A percentile compares a stretch with the other conserved stretches of the same genome.
Conservation (phyloP, 2,888 invertebrate genomes). For the Eupithecia dodoneata region DNA sequence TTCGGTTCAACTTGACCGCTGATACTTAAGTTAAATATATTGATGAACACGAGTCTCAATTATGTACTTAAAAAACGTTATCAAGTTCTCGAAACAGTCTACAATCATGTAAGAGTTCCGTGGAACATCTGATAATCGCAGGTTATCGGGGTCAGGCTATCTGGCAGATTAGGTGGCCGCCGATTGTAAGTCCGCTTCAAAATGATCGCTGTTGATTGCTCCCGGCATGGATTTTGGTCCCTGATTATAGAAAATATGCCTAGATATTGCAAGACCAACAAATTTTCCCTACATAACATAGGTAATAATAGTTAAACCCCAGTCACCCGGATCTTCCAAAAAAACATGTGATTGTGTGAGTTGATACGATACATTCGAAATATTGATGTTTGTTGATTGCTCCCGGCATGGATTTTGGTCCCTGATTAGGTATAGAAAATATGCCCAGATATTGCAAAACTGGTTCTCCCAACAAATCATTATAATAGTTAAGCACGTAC, state of each 20-base stretch:
- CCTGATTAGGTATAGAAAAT: neutral
- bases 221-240: neutral
- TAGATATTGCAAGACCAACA: neutral
- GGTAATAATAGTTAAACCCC: neutral
- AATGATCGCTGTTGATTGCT: slow-evolving; percentile 21
- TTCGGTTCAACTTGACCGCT: neutral
- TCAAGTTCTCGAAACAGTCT: slow-evolving; percentile 25
- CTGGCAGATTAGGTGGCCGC: slow-evolving; percentile 32
- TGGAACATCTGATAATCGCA: slow-evolving; percentile 56
- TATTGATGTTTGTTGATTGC: neutral
- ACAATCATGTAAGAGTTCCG: slow-evolving; percentile 40
- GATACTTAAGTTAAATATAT: neutral
- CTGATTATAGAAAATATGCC: neutral
- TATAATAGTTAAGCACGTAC: no score
- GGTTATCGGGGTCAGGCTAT: slow-evolving; percentile 59
- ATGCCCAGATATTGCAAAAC: no score
- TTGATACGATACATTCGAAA: neutral
- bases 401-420: neutral
- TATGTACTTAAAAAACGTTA: slow-evolving; percentile 7
- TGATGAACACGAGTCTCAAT: neutral
- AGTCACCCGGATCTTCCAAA: neutral
- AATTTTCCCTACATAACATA: neutral
- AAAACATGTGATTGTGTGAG: neutral
- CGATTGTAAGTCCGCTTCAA: slow-evolving; percentile 42
- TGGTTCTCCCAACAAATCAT: no score